Evolutionary conservation across 1,140 invertebrate genomes (phyloP).

Genomic region (Sinella curviseta): DNA sequence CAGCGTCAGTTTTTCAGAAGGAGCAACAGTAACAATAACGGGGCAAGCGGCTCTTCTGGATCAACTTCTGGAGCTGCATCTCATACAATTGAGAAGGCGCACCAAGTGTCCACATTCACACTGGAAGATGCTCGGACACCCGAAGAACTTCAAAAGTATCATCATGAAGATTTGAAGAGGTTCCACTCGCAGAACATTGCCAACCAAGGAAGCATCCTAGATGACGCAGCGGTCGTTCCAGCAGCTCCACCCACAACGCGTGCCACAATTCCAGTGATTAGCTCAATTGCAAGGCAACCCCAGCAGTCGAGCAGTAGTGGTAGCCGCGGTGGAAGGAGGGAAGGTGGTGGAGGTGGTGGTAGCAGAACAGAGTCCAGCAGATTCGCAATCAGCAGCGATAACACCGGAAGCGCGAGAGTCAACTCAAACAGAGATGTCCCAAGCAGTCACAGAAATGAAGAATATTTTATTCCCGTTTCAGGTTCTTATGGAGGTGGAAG

Average conservation of each 20-base stretch:
- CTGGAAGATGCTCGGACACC: conserved; percentile 30
- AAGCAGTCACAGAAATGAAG: background rate
- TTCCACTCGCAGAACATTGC: conserved; percentile 21
- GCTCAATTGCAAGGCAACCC: background rate
- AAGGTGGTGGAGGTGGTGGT: background rate
- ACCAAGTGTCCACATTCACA: conserved; percentile 23
- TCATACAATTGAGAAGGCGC: background rate
- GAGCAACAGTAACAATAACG: background rate
- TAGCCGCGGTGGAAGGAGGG: background rate
- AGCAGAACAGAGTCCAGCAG: background rate
- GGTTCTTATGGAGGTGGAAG: background rate
- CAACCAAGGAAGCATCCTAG: background rate
- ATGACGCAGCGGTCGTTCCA: background rate
- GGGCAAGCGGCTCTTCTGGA: background rate
- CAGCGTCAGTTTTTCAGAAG: background rate
- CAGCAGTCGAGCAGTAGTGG: background rate
- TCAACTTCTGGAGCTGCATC: background rate
- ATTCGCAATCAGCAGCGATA: background rate
- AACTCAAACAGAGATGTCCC: background rate
- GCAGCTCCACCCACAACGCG: background rate
- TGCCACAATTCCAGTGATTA: background rate
- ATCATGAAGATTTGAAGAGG: conserved; percentile 23
- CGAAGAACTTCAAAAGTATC: conserved; percentile 31
- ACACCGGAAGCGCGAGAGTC: background rate
- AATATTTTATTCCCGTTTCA: conserved; percentile 6